A percentile compares a stretch with the other conserved stretches of the same genome.
phyloP scores from a whole-genome alignment of 2,888 invertebrate species.

The Mycogona germanica region DNA sequence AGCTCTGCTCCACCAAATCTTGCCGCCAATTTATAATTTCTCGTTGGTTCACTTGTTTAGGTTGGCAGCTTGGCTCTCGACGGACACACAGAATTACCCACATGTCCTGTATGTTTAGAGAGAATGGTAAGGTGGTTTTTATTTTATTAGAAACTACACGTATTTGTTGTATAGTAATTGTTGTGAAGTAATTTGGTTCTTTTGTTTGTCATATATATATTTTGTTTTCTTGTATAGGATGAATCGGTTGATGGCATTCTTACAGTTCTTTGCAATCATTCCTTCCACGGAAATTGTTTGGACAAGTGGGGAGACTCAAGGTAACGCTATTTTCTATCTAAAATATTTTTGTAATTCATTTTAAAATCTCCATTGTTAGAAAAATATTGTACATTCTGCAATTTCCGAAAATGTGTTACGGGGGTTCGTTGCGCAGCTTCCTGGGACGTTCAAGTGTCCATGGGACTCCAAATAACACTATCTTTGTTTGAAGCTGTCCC shows the following conservation, averaged over 20 bases:
- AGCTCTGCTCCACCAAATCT: too few species aligned
- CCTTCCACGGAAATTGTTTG: slow-evolving; percentile 91
- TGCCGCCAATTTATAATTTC: too few species aligned
- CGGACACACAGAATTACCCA: slow-evolving; percentile 88
- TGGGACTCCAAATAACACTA: neutral
- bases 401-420: too few species aligned
- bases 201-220: too few species aligned
- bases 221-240: slow-evolving; percentile 46
- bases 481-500: slow-evolving; percentile 58
- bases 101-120: slow-evolving; percentile 93
- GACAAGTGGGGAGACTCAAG: slow-evolving; percentile 90
- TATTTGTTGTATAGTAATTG: neutral
- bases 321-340: slow-evolving; percentile 30
- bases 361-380: slow-evolving; percentile 1
- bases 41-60: slow-evolving; percentile 26
- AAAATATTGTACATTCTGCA: too few species aligned
- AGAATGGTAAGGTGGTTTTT: slow-evolving; percentile 41
- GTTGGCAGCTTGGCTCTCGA: slow-evolving; percentile 37
- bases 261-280: slow-evolving; percentile 96
- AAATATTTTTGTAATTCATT: too few species aligned
- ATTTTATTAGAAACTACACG: neutral
- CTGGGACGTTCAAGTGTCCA: too few species aligned
- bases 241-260: slow-evolving; percentile 96
- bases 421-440: too few species aligned
- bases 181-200: too few species aligned